A percentile compares a stretch with the other conserved stretches of the same genome.
phyloP scores from a whole-genome alignment of 2,888 invertebrate species.

The Hirtodrosophila cameraria region DNA sequence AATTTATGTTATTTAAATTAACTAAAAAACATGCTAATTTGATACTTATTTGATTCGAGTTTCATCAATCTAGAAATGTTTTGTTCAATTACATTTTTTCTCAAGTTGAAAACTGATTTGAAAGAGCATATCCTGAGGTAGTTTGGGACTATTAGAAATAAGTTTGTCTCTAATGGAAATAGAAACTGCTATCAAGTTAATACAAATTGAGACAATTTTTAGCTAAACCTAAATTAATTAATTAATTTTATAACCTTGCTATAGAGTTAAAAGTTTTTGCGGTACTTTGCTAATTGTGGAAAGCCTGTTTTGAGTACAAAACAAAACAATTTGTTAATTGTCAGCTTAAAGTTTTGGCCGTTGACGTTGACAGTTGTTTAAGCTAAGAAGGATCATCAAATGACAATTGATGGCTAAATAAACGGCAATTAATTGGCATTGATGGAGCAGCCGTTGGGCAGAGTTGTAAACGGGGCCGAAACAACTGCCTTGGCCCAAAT shows the following conservation, averaged over 20 bases:
- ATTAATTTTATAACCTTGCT: background rate
- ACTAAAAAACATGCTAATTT: too few species aligned
- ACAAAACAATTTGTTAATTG: conserved; percentile 56
- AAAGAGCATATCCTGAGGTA: too few species aligned
- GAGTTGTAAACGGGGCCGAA: background rate
- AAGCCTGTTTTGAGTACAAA: background rate
- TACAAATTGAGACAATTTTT: background rate
- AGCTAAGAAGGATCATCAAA: conserved; percentile 23
- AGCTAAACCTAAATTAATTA: too few species aligned
- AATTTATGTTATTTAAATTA: too few species aligned
- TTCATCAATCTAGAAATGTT: too few species aligned
- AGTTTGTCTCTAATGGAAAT: too few species aligned
- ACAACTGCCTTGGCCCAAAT: conserved; percentile 3
- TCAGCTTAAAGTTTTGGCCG: conserved; percentile 30
- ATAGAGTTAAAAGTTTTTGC: background rate
- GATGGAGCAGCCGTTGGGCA: conserved; percentile 43
- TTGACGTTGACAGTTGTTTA: conserved; percentile 25
- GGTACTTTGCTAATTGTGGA: background rate
- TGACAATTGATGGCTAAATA: conserved; percentile 70
- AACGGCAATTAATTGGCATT: conserved; percentile 73
- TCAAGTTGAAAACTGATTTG: too few species aligned
- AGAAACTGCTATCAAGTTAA: too few species aligned
- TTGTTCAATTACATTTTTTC: too few species aligned
- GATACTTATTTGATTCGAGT: too few species aligned
- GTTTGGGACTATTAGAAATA: too few species aligned